These are phyloP conservation scores for Falco novaeseelandiae DNA, from an alignment of 2,797 vertebrate species.

Conservation along the genomic window DNA sequence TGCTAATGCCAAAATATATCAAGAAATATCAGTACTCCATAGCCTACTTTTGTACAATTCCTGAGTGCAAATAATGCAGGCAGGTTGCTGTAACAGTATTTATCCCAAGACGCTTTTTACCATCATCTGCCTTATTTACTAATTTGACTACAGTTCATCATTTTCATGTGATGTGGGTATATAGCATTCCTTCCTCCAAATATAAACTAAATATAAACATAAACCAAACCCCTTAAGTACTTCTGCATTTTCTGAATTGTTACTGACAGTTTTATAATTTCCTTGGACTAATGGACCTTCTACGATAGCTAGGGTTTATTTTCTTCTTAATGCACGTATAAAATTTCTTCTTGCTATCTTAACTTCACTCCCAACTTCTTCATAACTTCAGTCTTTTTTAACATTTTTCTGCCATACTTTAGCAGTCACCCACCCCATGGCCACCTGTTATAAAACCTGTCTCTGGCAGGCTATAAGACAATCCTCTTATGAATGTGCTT, in stretches of 20 bases:
- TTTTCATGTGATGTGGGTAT: slow-evolving; percentile 15
- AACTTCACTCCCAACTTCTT: neutral
- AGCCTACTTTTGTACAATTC: neutral
- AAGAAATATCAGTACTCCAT: neutral
- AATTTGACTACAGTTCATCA: slow-evolving; percentile 7
- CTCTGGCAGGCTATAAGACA: neutral
- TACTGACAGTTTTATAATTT: neutral
- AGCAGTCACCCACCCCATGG: rapidly evolving
- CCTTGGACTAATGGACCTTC: neutral
- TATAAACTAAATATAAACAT: neutral
- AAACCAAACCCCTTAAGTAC: neutral
- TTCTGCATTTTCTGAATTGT: slow-evolving; percentile 33
- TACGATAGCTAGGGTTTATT: neutral
- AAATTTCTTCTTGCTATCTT: neutral
- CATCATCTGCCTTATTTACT: slow-evolving; percentile 14
- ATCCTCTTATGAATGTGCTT: neutral
- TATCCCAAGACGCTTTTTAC: neutral
- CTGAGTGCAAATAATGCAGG: neutral
- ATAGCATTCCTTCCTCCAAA: slow-evolving; percentile 14
- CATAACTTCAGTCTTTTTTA: neutral
- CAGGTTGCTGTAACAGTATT: neutral
- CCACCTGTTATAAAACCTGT: neutral
- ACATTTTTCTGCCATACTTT: neutral
- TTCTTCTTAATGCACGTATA: neutral
- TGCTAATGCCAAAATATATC: neutral